phyloP scores from a whole-genome alignment of 1,140 invertebrate species.

The Drosophila grimshawi region DNA sequence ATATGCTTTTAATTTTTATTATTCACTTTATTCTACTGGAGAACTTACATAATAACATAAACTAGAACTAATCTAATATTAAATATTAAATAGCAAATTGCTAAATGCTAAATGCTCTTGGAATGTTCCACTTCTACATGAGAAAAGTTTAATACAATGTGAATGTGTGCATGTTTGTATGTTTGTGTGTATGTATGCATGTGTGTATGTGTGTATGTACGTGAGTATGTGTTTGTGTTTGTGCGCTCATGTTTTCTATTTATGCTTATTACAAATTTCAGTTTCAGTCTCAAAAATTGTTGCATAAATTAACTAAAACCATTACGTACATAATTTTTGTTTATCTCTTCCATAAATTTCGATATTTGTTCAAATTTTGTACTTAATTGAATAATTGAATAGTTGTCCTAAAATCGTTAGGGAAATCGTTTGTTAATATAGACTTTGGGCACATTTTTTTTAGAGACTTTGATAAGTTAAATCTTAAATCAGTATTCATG shows the following conservation, averaged over 20 bases:
- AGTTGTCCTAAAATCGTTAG: conserved; percentile 59
- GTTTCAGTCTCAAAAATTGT: conserved; percentile 81
- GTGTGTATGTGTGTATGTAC: conserved; percentile 27
- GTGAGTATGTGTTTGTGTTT: conserved; percentile 10
- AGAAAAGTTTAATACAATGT: conserved; percentile 4
- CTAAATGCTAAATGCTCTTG: conserved; percentile 19
- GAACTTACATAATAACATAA: conserved; percentile 52
- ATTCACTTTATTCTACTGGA: conserved; percentile 72
- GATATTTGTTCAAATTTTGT: conserved; percentile 42
- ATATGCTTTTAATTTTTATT: conserved; percentile 69
- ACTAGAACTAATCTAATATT: conserved; percentile 65
- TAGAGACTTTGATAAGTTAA: neutral
- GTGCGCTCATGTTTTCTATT: conserved; percentile 29
- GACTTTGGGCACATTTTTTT: neutral
- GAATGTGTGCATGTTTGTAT: conserved; percentile 18
- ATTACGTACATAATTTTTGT: conserved; percentile 52
- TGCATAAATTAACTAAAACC: conserved; percentile 78
- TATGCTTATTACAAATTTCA: conserved; percentile 80
- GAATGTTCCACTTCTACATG: conserved; percentile 33
- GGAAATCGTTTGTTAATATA: conserved; percentile 46
- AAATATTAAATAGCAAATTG: conserved; percentile 17
- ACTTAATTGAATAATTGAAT: conserved; percentile 27
- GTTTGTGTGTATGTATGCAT: conserved; percentile 8
- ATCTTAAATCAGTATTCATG: conserved; percentile 20
- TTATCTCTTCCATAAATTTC: conserved; percentile 13